Conservation (phyloP, 2,888 invertebrate genomes). For the Caenorhabditis parvicauda region DNA sequence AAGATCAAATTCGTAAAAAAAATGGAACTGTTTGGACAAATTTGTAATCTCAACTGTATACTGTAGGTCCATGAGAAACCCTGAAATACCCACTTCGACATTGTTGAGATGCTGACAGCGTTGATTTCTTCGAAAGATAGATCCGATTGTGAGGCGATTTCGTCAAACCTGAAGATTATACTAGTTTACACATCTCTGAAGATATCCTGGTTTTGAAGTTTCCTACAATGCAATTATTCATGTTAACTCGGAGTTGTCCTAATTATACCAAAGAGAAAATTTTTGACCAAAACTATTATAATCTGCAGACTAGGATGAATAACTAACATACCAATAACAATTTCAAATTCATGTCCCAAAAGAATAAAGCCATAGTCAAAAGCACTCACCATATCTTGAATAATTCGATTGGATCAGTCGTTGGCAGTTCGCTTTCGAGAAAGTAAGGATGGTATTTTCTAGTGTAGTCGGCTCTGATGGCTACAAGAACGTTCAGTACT, state of each 20-base stretch:
- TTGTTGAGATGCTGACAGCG: slow-evolving; percentile 55
- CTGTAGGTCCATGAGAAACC: neutral
- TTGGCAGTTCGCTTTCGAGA: slow-evolving; percentile 44
- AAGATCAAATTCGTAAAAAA: neutral
- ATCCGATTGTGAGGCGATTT: slow-evolving; percentile 37
- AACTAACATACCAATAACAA: neutral
- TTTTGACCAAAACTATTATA: neutral
- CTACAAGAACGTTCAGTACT: too few species aligned
- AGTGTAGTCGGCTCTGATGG: slow-evolving; percentile 40
- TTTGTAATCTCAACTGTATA: neutral
- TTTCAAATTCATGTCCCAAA: neutral
- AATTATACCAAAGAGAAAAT: slow-evolving; percentile 1
- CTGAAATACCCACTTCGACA: slow-evolving; percentile 33
- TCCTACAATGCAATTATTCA: too few species aligned
- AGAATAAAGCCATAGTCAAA: neutral
- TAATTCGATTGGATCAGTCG: slow-evolving; percentile 48
- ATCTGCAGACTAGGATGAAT: neutral
- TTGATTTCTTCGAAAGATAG: slow-evolving; percentile 57
- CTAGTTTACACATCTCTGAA: neutral
- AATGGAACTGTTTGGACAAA: neutral
- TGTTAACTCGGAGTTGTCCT: too few species aligned
- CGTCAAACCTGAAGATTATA: slow-evolving; percentile 25
- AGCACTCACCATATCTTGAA: slow-evolving; percentile 58
- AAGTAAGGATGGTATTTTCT: slow-evolving; percentile 45
- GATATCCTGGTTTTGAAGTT: too few species aligned